These are phyloP conservation scores for Macrobrachium rosenbergii DNA, from an alignment of 1,140 invertebrate species.

Conservation along the genomic window DNA sequence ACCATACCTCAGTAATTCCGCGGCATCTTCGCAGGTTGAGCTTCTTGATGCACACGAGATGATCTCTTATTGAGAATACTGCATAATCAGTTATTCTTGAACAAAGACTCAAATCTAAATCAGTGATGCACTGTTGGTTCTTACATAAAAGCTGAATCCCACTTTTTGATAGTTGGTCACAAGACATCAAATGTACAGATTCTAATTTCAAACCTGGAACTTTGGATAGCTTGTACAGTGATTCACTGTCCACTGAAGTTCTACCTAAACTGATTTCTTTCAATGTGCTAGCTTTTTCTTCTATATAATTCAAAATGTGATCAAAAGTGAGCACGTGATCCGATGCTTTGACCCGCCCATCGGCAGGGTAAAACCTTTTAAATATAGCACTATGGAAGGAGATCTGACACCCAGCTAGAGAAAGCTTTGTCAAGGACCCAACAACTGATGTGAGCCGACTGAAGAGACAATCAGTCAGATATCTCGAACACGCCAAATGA, in stretches of 20 bases:
- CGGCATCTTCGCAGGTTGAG: conserved; percentile 76
- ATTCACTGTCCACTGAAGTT: conserved; percentile 77
- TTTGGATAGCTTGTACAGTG: conserved; percentile 74
- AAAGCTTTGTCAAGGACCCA: conserved; percentile 75
- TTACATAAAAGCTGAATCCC: conserved; percentile 75
- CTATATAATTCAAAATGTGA: conserved; percentile 76
- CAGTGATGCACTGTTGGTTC: conserved; percentile 74
- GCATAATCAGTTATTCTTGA: conserved; percentile 77
- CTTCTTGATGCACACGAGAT: conserved; percentile 73
- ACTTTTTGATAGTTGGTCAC: conserved; percentile 78
- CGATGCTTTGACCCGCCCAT: conserved; percentile 73
- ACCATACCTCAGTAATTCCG: conserved; percentile 75
- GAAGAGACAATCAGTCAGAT: conserved; percentile 80
- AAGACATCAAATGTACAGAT: conserved; percentile 74
- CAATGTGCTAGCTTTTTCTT: conserved; percentile 73
- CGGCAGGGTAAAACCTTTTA: conserved; percentile 77
- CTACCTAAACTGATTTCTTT: conserved; percentile 77
- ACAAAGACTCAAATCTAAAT: conserved; percentile 77
- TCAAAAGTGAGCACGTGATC: conserved; percentile 80
- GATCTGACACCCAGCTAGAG: conserved; percentile 78
- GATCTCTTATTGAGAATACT: conserved; percentile 74
- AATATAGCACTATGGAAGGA: conserved; percentile 79
- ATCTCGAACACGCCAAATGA: conserved; percentile 78
- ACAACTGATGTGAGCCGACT: conserved; percentile 77
- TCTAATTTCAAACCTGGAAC: conserved; percentile 74